Evolutionary conservation across 2,888 invertebrate species (phyloP), one percentile per base, ranked within the genome.

Genomic region (Meliscaeva auricollis): DNA sequence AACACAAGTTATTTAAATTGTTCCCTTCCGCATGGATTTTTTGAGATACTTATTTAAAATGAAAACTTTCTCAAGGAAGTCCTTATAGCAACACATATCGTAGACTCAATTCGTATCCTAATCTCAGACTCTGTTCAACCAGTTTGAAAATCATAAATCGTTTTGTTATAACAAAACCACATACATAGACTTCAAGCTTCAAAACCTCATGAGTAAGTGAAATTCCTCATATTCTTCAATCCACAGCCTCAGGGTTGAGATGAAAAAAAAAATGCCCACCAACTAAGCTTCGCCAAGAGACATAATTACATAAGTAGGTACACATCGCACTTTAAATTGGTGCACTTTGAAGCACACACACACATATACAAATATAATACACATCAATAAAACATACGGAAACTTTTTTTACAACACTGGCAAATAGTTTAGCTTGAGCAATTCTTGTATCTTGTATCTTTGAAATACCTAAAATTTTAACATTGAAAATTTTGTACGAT

Each of bases 361-460:
- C 13, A n/a, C 5, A 32, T 13, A 68, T 44, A 52, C 48, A 11
- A 44, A 38, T 9, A 26, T 26, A 26, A 4, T 26, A 26, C 4
- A 2, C 26, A 26, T 26, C 26, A 2, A 26, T 26, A 26, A 52
- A 17, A 30, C 30, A n/a, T 69, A 60, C 78, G 64, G 78, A 72
- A 69, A 76, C 56, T 26, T 56, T 69, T 56, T 46, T 3, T 48
- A 38, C 41, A 46, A n/a, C 26, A 30, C 75, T 26, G 17, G 46
- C 32, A 80, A 64, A 85, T 76, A 80, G 44, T 72, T 80, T 56
- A 60, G 68, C 32, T 62, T 77, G 81, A 81, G 73, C 81, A 85
- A 77, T 85, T 85, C 73, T 81, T 81, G 81, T 77, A 76, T 80
- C 80, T 85, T 76, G 85, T 85, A 72, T 85, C 81, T 77, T 85